Conservation (phyloP, 2,797 vertebrate species). For the Artibeus lituratus region DNA sequence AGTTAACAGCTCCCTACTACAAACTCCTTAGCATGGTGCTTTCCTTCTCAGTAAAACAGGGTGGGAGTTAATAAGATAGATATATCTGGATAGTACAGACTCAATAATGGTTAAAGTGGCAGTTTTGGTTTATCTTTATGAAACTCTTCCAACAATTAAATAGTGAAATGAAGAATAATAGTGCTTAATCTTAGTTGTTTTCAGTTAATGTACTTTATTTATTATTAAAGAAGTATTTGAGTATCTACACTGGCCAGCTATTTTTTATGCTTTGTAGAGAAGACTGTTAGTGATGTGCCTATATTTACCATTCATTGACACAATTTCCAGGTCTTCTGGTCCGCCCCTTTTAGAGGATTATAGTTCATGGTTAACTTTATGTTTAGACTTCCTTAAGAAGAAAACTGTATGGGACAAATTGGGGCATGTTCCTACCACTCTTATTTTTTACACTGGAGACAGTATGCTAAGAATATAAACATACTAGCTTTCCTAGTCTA, state of each 20-base stretch:
- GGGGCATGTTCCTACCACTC: not conserved
- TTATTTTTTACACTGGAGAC: slow-evolving; percentile 34
- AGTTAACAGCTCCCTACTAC: not conserved
- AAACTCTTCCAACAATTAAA: not conserved
- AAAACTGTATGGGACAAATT: not conserved
- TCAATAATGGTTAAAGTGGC: not conserved
- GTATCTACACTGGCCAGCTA: not conserved
- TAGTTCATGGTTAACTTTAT: not conserved
- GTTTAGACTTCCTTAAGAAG: slow-evolving; percentile 35
- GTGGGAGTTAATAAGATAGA: not conserved
- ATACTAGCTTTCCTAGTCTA: slow-evolving; percentile 37
- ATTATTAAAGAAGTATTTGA: slow-evolving; percentile 35
- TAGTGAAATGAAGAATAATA: not conserved
- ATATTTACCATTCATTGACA: not conserved
- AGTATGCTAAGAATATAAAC: not conserved
- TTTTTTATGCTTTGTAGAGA: not conserved
- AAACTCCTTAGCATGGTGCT: not conserved
- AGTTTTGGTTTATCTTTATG: slow-evolving; percentile 24
- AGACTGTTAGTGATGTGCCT: not conserved
- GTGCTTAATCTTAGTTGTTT: not conserved
- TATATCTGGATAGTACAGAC: not conserved
- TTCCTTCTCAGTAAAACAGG: not conserved
- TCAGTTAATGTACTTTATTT: slow-evolving; percentile 20
- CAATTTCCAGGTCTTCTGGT: slow-evolving; percentile 7
- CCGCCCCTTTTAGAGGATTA: not conserved